Evolutionary conservation across 1,140 invertebrate species (phyloP), one percentile per base, ranked within the genome.

Genomic region (Caenorhabditis latens): DNA sequence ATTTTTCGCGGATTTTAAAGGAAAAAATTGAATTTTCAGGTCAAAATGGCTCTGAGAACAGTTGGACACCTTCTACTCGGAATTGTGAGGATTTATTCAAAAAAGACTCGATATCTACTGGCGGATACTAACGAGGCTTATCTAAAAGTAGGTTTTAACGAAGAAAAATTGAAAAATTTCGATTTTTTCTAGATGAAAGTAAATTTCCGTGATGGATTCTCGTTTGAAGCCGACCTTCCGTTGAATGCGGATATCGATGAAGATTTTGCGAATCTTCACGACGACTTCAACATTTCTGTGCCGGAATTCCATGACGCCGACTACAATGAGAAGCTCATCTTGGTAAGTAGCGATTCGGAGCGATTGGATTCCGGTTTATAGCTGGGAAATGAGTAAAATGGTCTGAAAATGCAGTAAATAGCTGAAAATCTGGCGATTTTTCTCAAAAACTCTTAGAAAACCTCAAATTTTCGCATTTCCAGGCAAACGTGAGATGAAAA

Each of bases 41-140:
- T 99, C 40, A 99, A 99, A 95, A 96, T 99, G 95, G 98, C 98
- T 84, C 94, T 99, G 43, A 94, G 98, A 91, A 99, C 98, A 43
- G 99, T 97, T 11, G 98, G 98, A 21, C 98, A 99, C 95, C 94
- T 99, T 85, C 94, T 99, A 86, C 94, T 99, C 85, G 98, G 98
- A 91, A 98, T 99, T 43, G 98, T 99, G 1, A 94, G 98, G 89
- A 99, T 99, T 89, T 99, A 99, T 94, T 99, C 98, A 0, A 94
- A 98, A 43, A 99, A 99, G 94, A 97, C 98, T 1, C 99, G 99
- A 93, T 99, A 99, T 93, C 93, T 99, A 0, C 93, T 99, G 65
- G 97, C 98, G 24, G 98, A 99, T 93, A 99, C 98, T 94, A 99
- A 99, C 96, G 98, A 99, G 94, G 98, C 98, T 0, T 99, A 99